Evolutionary conservation across 2,888 invertebrate genomes (phyloP), one percentile per base, ranked within the genome.

Genomic region (Rhamphomyia laevipes): DNA sequence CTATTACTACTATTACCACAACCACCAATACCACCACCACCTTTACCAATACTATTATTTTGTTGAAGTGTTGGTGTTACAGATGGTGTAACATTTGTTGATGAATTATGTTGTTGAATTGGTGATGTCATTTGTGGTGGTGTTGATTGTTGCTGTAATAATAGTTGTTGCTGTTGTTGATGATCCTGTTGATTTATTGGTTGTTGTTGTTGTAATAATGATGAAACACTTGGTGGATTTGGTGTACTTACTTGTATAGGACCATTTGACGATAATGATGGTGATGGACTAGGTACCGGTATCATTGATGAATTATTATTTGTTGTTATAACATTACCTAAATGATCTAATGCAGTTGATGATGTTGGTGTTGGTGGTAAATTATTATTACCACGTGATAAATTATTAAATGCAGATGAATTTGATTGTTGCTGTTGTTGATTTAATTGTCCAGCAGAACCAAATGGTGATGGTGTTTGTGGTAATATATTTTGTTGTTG

Each of bases 181-280:
- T 27, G 68, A 67, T 52, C 62, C 59, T 46, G 72, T 48, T 76
- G 76, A 54, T 80, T 74, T 49, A 79, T 74, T 2, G 81, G 78
- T 58, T 27, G n/a, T n/a, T n/a, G n/a, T n/a, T n/a, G n/a, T 21
- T 68, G 69, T 59, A 71, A 63, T 10, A 70, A 55, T 12, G 77
- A 77, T 37, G 77, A 75, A 7, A 78, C 77, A 45, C 76, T 75
- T 51, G 81, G 80, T 47, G 78, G 78, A 53, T 77, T 74, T 21
- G 77, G 71, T 57, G 77, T 74, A 40, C 75, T 67, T 3, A 77
- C 74, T 43, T 77, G 73, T 56, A 75, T 63, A 2, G 73, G 71
- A 17, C 71, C 72, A 46, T 72, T 71, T 13, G 70, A 68, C 31
- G 61, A 64, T 61, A 66, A 71, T 48, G 64, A 69, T 52, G 68